Base-by-base conservation (phyloP, 35 echinoderm and acorn worm species). In the Ptychodera flava region DNA sequence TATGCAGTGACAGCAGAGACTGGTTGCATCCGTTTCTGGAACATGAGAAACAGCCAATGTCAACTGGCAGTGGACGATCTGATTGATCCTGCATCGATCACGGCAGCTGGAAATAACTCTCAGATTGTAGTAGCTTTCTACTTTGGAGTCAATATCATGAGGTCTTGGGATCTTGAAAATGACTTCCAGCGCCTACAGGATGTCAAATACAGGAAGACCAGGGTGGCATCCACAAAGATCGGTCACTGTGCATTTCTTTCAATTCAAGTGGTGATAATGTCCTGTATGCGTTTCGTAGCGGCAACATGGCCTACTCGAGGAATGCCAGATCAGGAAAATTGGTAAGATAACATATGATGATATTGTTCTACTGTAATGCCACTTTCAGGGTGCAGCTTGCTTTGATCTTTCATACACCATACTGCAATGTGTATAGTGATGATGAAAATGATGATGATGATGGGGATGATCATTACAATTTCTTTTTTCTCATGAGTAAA, bases 211-310 rank as follows among this genome's bases (percentile, higher is more conserved):
- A 76, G 89, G 35, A n/a, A n/a, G 82, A 83, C 35, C 88, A 85
- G 0, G 32, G 78, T 30, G 88, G 87, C 0, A 93, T 98, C 1
- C 95, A 97, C 78, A 90, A 94, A 85, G 95, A 98, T 30, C 79
- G 35, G 76, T 98, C 95, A 1, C 28, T 98, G 35, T 90, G 92
- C 32, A 79, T 89, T 16, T 94, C 95, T 1, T 78, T 92, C 6
- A 89, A 91, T 37, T 83, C 90, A 0, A 64, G 85, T 30, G 95
- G 88, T 31, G 93, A 94, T 28, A 92, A 91, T 64, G 92, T 92
- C 15, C 80, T 98, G 1, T 98, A 90, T 86, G 95, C 95, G 6
- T 98, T 94, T 75, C 36, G 95, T 45, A 98, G 95, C 84, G 91
- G 91, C 36, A 92, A 87, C 85, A 87, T 38, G 36, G 95, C 92